Conservation (phyloP, 2,888 invertebrate species). For the Dioctria linearis region DNA sequence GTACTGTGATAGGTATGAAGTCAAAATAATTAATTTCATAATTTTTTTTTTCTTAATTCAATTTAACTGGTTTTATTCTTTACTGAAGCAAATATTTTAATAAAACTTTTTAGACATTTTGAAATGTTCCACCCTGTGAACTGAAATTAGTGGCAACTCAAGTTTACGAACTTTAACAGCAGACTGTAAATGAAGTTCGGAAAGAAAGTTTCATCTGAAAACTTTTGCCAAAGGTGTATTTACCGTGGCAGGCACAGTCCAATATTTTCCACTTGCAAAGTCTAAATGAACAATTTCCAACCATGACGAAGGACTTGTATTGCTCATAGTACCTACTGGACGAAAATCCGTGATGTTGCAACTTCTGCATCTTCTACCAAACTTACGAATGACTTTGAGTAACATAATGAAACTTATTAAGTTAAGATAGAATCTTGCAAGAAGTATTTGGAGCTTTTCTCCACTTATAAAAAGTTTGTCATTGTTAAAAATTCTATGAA, state of each 20-base stretch:
- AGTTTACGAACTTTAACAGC: slow-evolving; percentile 17
- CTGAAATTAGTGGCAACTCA: slow-evolving; percentile 39
- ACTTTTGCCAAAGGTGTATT: slow-evolving; percentile 33
- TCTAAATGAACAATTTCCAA: slow-evolving; percentile 45
- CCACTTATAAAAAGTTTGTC: slow-evolving; percentile 1
- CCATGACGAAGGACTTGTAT: slow-evolving; percentile 38
- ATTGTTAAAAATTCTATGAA: neutral
- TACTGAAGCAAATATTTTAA: slow-evolving; percentile 29
- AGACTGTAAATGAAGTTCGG: slow-evolving; percentile 40
- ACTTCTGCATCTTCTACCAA: slow-evolving; percentile 28
- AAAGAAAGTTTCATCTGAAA: slow-evolving; percentile 35
- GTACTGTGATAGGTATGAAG: too few relatives aligned
- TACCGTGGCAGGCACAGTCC: slow-evolving; percentile 42
- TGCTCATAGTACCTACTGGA: neutral
- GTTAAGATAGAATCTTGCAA: neutral
- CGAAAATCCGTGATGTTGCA: slow-evolving; percentile 32
- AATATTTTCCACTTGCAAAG: slow-evolving; percentile 39
- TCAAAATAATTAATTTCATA: too few relatives aligned
- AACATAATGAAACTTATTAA: slow-evolving; percentile 1
- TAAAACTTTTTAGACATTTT: slow-evolving; percentile 43
- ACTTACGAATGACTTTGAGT: neutral
- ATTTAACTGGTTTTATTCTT: neutral
- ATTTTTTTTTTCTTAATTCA: too few relatives aligned
- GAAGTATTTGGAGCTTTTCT: neutral
- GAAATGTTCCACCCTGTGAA: slow-evolving; percentile 24